These are phyloP conservation scores for Phalacrocorax pelagicus DNA, from an alignment of 2,113 vertebrate species.

Conservation along the genomic window DNA sequence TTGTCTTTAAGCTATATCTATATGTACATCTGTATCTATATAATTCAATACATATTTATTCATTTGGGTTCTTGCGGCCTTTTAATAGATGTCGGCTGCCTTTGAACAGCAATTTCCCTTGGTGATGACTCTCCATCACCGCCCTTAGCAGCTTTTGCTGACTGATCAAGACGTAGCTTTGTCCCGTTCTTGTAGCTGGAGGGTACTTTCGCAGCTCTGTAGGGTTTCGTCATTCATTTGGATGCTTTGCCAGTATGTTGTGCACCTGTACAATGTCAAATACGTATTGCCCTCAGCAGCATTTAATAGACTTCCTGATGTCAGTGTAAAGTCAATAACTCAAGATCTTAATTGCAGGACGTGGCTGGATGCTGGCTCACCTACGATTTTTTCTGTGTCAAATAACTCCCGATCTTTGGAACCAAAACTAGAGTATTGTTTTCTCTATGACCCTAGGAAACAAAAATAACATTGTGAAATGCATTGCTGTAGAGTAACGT, in stretches of 20 bases:
- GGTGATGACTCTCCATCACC: neutral
- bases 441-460: neutral
- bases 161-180: neutral
- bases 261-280: slow-evolving; percentile 37
- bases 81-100: neutral
- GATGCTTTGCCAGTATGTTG: neutral
- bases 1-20: neutral
- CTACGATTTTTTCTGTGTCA: neutral
- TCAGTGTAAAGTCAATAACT: slow-evolving; percentile 44
- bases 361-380: neutral
- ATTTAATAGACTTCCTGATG: slow-evolving; percentile 48
- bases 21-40: neutral
- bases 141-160: neutral
- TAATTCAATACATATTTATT: neutral
- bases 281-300: slow-evolving; percentile 34
- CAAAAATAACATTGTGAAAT: neutral
- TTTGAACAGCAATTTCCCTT: neutral
- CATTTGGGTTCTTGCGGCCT: neutral
- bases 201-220: slow-evolving; percentile 4
- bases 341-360: slow-evolving; percentile 35
- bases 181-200: neutral
- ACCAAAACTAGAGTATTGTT: neutral
- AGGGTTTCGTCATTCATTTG: neutral
- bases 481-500: neutral
- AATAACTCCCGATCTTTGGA: neutral